phyloP scores from a whole-genome alignment of 2,113 vertebrate genomes.

The Malaclemys terrapin region DNA sequence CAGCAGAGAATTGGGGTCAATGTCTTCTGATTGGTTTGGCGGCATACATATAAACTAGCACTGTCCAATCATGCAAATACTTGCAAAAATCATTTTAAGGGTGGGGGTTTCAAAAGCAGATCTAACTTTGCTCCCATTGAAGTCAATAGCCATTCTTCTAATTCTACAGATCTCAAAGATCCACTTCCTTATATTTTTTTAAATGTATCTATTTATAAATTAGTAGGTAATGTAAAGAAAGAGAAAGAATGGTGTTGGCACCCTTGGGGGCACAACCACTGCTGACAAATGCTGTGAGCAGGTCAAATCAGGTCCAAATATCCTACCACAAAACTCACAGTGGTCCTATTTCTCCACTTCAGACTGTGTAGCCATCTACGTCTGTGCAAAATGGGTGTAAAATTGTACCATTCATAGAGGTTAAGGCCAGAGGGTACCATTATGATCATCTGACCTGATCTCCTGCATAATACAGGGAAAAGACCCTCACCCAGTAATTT shows the following conservation, averaged over 20 bases:
- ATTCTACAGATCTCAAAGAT: slow-evolving; percentile 12
- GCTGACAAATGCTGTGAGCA: background rate
- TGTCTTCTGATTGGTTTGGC: slow-evolving; percentile 6
- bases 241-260: background rate
- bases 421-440: background rate
- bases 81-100: slow-evolving; percentile 15
- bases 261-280: background rate
- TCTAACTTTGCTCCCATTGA: background rate
- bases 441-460: background rate
- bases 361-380: background rate
- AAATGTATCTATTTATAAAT: slow-evolving; percentile 20
- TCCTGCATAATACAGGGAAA: background rate
- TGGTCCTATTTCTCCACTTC: background rate
- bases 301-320: background rate
- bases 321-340: background rate
- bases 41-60: background rate
- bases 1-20: background rate
- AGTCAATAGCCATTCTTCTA: background rate
- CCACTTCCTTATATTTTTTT: background rate
- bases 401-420: background rate
- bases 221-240: background rate
- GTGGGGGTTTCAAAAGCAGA: background rate
- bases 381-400: background rate
- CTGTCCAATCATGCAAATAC: background rate
- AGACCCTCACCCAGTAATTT: background rate